Evolutionary conservation across 2,888 invertebrate species (phyloP), one percentile per base, ranked within the genome.

Genomic region (Acleris cristana): DNA sequence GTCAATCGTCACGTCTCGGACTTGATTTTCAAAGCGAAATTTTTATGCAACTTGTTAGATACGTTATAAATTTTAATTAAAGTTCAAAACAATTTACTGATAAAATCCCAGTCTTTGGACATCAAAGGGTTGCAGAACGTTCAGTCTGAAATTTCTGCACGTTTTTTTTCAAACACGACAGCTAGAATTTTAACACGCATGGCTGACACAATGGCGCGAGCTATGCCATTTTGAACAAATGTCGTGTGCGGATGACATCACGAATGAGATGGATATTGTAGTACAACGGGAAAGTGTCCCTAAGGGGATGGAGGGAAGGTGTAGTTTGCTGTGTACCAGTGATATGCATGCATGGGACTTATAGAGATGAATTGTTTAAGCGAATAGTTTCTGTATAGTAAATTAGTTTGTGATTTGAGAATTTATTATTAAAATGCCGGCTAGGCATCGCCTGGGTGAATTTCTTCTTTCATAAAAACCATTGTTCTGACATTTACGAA

Each of bases 221-320:
- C 52, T 30, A 56, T 49, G 23, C 26, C 54, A 48, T 65, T 65
- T 65, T 60, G 54, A 60, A 49, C 54, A 54, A 26, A 65, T 26
- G 54, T 40, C 65, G 34, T 40, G 48, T 54, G 59, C 65, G 59
- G 59, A 54, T 60, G 65, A 59, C 65, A 65, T 48, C 45, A 21
- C 34, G 40, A 21, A 65, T 23, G 30, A 57, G 54, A 49, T 55
- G 34, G 21, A 44, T 21, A 48, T 21, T 16, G 5, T 8, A 26
- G n/a, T 49, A 23, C 19, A 40, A 49, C 18, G 26, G 0, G 21
- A 65, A 54, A 16, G 34, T 19, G 18, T 5, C 59, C 59, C 49
- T 60, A 59, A 48, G 8, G 8, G 16, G 3, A n/a, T 44, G 18
- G n/a, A 12, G 2, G 19, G 21, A 59, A 4, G 48, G 48, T 65